Evolutionary conservation across 2,888 invertebrate species (phyloP).

Genomic region (Hanleya hanleyi): DNA sequence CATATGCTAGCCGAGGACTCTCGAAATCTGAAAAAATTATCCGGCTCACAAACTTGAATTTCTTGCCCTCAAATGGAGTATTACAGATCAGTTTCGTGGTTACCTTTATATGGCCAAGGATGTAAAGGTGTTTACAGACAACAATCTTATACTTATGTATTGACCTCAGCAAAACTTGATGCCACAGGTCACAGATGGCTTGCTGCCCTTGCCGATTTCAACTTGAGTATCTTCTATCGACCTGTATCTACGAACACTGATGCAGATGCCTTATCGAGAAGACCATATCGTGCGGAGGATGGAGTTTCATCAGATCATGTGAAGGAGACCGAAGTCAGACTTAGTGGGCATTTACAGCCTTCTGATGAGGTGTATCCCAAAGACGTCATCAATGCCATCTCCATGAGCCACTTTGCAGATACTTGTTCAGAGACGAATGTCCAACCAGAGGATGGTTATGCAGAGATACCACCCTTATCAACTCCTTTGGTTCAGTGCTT

Average conservation of each 20-base stretch:
- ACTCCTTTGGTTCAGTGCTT: not conserved
- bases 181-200: slow-evolving; percentile 28
- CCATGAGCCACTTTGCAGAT: not conserved
- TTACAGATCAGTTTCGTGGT: slow-evolving; percentile 25
- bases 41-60: slow-evolving; percentile 25
- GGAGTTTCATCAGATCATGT: not conserved
- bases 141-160: slow-evolving; percentile 25
- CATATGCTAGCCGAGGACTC: slow-evolving; percentile 23
- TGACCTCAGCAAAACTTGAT: slow-evolving; percentile 24
- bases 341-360: not conserved
- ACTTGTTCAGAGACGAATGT: not conserved
- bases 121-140: not conserved
- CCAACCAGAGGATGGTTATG: not conserved
- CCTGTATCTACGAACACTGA: slow-evolving; percentile 9
- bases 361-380: not conserved
- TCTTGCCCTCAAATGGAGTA: slow-evolving; percentile 28
- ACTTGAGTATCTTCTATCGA: slow-evolving; percentile 14
- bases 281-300: not conserved
- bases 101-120: slow-evolving; percentile 18
- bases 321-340: not conserved
- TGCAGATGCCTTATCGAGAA: slow-evolving; percentile 4
- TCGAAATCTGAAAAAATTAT: slow-evolving; percentile 19
- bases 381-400: not conserved
- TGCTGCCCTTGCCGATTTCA: slow-evolving; percentile 17
- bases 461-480: not conserved